Base-by-base conservation (phyloP, 2,797 vertebrate species). In the Argyrosomus regius region DNA sequence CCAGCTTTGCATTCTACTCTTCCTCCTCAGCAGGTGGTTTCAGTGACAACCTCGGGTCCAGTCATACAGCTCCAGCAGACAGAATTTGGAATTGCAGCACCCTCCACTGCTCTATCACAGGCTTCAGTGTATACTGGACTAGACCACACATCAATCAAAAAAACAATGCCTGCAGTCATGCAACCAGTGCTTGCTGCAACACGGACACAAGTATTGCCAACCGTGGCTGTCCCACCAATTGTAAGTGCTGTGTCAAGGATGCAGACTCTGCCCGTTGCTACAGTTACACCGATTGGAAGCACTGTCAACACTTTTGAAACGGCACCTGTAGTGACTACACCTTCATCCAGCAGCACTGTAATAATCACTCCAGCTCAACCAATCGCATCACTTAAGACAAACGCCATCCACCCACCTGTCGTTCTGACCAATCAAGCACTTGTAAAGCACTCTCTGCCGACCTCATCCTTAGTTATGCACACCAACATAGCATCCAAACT, bases 401-500 rank as follows among this genome's bases (percentile, higher is more conserved):
- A 80, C 76, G 46, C 69, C 61, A 39, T 82, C n/a, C 80, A 72
- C 54, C 77, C 80, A 69, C 62, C 92, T 61, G 77, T 83, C 4
- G 5, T 83, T 86, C 35, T 85, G 77, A 84, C 87, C 76, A 87
- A 59, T 65, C 91, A 84, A 71, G 70, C 76, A 59, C 75, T 88
- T 83, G 84, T 72, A 80, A 93, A 91, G 59, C 70, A 84, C 62
- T 73, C 82, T 53, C 26, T 86, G 57, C 92, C 88, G 82, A 74
- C 84, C 75, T 95, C 87, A 73, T 56, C 93, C 1, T 92, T 95
- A 57, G 86, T 90, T 79, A 83, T 93, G 88, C 94, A 94, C 64
- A 90, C 94, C 72, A 95, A 92, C 65, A 88, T 92, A 70, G 53
- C 82, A 66, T 80, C 95, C 90, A 97, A 97, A 90, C 93, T 98